Evolutionary conservation across 1,140 invertebrate species (phyloP), one percentile per base, ranked within the genome.

Genomic region (Mycetomoellerius zeteki): DNA sequence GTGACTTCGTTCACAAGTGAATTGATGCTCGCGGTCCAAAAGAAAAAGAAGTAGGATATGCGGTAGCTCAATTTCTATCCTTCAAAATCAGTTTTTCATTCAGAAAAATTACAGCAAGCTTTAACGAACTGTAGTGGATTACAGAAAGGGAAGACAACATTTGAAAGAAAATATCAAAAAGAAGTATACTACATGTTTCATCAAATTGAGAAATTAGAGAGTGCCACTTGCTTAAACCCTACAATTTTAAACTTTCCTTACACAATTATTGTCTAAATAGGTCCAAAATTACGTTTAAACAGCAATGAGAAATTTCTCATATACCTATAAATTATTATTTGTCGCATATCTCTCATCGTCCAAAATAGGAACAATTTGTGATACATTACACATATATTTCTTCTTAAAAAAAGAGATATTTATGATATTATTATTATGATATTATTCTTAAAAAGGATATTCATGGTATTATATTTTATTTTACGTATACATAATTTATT

Each of bases 1-100:
- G 65, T 58, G 75, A 78, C 75, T 50, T 64, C 24, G 37, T 47
- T 78, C 27, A 3, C 73, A 16, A 67, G 30, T 21, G 33, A 85
- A 65, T 69, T 67, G 30, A 62, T 62, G 78, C 50, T 69, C 69
- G 67, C 24, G 30, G 4, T 43, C 7, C 14, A 12, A 6, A 12
- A 52, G 37, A 52, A 50, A 52, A 77, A 73, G n/a, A 56, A 56
- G 2, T 7, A 2, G 1, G 10, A 19, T 19, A 71, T 33, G 19
- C 19, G 16, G 33, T 24, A 54, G 8, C 21, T 50, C n/a, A 85
- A 75, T 85, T 60, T 71, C 16, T 58, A 3, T 3, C 19, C 14
- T 43, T 71, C 54, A 0, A 73, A 58, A 72, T 82, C 30, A 73
- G 12, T 73, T 82, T 27, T 19, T 12, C 6, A 27, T 6, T 16